Conservation (phyloP, 1,140 invertebrate genomes). For the Heliconius hermathena region DNA sequence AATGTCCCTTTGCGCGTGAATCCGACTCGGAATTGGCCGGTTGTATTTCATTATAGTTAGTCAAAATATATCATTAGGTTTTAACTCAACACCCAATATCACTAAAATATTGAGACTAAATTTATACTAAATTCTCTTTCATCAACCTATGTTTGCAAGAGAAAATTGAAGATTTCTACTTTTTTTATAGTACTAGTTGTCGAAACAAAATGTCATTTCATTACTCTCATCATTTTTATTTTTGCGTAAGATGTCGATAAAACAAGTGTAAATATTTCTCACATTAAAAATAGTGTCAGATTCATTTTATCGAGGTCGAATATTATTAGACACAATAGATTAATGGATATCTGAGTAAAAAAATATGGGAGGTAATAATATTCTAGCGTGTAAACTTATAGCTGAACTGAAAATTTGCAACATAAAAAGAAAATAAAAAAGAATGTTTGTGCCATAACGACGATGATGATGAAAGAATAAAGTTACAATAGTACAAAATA, state of each 20-base stretch:
- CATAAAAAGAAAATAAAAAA: slow-evolving; percentile 24
- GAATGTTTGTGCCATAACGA: background rate
- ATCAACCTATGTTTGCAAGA: too few relatives aligned
- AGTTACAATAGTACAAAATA: background rate
- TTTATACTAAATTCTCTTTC: too few relatives aligned
- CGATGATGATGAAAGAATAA: background rate
- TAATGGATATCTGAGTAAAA: background rate
- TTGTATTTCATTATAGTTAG: too few relatives aligned
- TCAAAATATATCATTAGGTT: too few relatives aligned
- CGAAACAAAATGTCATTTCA: background rate
- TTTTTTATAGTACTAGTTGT: background rate
- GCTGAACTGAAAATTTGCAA: slow-evolving; percentile 17
- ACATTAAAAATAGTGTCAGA: slow-evolving; percentile 14
- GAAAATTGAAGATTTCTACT: too few relatives aligned
- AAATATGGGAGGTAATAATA: slow-evolving; percentile 6
- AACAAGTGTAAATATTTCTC: background rate
- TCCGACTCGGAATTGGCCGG: too few relatives aligned
- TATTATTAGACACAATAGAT: slow-evolving; percentile 20
- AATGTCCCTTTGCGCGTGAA: too few relatives aligned
- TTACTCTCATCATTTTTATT: background rate
- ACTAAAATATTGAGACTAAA: too few relatives aligned
- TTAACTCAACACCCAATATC: too few relatives aligned
- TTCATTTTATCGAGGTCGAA: slow-evolving; percentile 17
- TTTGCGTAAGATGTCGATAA: background rate
- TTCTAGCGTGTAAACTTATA: background rate